These are phyloP conservation scores for Orchesella cincta DNA, from an alignment of 1,140 invertebrate species.

Conservation along the genomic window DNA sequence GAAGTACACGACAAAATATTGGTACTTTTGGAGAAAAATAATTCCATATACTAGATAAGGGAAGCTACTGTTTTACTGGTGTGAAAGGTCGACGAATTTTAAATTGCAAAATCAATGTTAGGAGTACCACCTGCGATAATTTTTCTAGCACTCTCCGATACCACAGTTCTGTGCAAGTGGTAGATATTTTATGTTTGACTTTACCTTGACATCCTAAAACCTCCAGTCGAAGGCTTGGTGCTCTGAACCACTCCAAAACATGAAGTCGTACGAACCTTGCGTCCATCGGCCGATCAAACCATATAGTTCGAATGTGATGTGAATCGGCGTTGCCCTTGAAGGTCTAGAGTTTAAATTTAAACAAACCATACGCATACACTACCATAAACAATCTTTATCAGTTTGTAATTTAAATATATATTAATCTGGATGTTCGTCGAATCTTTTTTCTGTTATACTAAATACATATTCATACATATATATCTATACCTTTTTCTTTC, in stretches of 20 bases:
- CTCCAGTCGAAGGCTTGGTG: conserved; percentile 63
- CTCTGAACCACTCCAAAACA: conserved; percentile 60
- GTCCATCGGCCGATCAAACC: conserved; percentile 59
- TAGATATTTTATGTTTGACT: neutral
- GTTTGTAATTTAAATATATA: no score
- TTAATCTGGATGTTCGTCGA: no score
- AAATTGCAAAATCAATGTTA: no score
- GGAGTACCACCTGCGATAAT: no score
- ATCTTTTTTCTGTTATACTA: no score
- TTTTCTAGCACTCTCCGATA: no score
- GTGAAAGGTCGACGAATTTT: no score
- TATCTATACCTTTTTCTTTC: conserved; percentile 46
- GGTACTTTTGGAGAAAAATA: neutral
- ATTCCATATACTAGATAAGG: neutral
- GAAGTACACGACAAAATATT: neutral
- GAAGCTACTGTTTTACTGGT: no score
- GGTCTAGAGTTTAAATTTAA: conserved; percentile 53
- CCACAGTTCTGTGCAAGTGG: no score
- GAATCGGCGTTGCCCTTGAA: conserved; percentile 62
- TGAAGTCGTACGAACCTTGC: conserved; percentile 63
- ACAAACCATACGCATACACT: no score
- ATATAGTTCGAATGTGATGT: conserved; percentile 58
- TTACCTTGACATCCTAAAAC: conserved; percentile 64
- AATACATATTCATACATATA: neutral
- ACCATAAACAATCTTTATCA: neutral